Conservation (phyloP, 2,113 vertebrate genomes). For the Circaetus cinerascens region DNA sequence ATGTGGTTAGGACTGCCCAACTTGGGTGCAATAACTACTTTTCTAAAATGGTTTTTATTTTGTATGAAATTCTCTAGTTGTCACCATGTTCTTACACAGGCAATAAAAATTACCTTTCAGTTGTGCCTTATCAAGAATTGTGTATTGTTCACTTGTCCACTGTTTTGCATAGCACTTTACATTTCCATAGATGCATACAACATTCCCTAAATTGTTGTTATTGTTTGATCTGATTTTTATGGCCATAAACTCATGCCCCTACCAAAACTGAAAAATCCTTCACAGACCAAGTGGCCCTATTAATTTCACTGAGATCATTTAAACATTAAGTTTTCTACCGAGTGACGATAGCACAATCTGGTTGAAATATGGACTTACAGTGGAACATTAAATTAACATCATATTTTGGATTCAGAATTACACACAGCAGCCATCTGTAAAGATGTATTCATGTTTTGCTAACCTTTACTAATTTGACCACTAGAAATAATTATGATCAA, state of each 20-base stretch:
- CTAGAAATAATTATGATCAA: slow-evolving; percentile 12
- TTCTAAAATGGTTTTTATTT: background rate
- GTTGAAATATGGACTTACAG: background rate
- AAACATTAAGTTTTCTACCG: background rate
- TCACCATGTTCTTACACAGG: background rate
- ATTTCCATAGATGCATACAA: background rate
- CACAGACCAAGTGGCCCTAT: background rate
- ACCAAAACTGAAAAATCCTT: background rate
- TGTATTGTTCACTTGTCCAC: background rate
- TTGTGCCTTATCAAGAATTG: background rate
- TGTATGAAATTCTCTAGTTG: background rate
- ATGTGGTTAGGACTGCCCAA: background rate
- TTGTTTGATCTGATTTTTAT: background rate
- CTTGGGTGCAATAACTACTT: background rate
- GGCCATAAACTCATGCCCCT: background rate
- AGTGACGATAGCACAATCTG: background rate
- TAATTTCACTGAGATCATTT: background rate
- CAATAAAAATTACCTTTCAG: background rate
- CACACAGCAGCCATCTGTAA: background rate
- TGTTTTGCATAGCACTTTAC: background rate
- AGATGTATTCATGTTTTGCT: background rate
- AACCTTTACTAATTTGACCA: slow-evolving; percentile 3
- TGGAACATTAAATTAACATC: background rate
- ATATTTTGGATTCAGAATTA: slow-evolving; percentile 2
- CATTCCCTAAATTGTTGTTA: background rate